phyloP scores from a whole-genome alignment of 2,888 invertebrate species.

The Panzeria rudis region DNA sequence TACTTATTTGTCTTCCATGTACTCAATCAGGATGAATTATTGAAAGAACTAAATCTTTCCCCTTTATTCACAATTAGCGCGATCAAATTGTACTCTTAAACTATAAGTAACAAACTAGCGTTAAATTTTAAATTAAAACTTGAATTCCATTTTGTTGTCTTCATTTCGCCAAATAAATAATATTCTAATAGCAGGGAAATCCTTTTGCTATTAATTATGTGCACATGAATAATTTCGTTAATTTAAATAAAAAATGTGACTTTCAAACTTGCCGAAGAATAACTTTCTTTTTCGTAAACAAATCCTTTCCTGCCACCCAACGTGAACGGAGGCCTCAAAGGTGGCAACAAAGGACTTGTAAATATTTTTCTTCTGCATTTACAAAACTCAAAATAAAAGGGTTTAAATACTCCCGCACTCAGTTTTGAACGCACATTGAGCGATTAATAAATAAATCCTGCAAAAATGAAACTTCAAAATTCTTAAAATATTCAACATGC shows the following conservation, averaged over 20 bases:
- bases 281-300: not conserved
- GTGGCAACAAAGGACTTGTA: slow-evolving; percentile 66
- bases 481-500: slow-evolving; percentile 38
- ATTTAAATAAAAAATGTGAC: slow-evolving; percentile 62
- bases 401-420: slow-evolving; percentile 40
- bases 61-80: not conserved
- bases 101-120: not conserved
- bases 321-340: slow-evolving; percentile 35
- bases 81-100: not conserved
- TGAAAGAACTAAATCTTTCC: too few species aligned
- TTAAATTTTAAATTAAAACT: slow-evolving; percentile 38
- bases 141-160: not conserved
- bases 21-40: not conserved
- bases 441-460: slow-evolving; percentile 49
- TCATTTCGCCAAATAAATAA: slow-evolving; percentile 23
- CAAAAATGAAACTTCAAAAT: slow-evolving; percentile 54
- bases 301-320: not conserved
- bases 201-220: slow-evolving; percentile 76
- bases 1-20: too few species aligned
- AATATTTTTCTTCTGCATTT: slow-evolving; percentile 49
- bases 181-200: slow-evolving; percentile 74
- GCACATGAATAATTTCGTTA: slow-evolving; percentile 75
- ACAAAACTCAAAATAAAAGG: slow-evolving; percentile 56
- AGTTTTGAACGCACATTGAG: not conserved
- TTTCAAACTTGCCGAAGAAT: slow-evolving; percentile 34